These are phyloP conservation scores for Taenaris catops DNA, from an alignment of 2,888 invertebrate genomes.

Conservation along the genomic window DNA sequence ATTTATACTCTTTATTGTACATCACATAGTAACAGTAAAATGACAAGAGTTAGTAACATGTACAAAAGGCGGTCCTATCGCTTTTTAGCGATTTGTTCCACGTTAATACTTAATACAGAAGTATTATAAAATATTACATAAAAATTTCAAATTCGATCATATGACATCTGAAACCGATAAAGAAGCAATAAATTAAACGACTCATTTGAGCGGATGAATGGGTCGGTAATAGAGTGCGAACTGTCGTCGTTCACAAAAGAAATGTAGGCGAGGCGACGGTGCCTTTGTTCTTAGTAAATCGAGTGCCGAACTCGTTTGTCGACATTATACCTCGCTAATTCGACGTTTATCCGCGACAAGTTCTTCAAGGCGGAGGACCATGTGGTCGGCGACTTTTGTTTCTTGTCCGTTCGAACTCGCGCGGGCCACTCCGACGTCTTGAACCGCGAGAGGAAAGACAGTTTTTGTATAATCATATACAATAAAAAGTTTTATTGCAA, in stretches of 20 bases:
- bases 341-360: conserved; percentile 84
- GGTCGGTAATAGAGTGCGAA: conserved; percentile 67
- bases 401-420: conserved; percentile 92
- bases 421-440: conserved; percentile 93
- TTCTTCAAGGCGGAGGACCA: conserved; percentile 96
- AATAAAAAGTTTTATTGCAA: no score
- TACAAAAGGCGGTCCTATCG: no score
- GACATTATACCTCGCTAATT: conserved; percentile 72
- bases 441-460: conserved; percentile 94
- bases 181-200: conserved; percentile 66
- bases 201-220: conserved; percentile 72
- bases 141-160: no score
- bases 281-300: conserved; percentile 75
- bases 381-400: conserved; percentile 96
- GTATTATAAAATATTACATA: no score
- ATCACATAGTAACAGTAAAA: no score
- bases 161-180: conserved; percentile 45
- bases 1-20: no score
- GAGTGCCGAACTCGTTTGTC: conserved; percentile 69
- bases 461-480: no score
- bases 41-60: no score
- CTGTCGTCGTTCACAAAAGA: conserved; percentile 67
- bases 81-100: no score
- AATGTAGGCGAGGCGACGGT: conserved; percentile 57
- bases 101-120: no score